Percentiles rank a stretch among this genome's conserved stretches.
phyloP scores from a whole-genome alignment of 2,888 invertebrate species.

The Dichetophora obliterata region DNA sequence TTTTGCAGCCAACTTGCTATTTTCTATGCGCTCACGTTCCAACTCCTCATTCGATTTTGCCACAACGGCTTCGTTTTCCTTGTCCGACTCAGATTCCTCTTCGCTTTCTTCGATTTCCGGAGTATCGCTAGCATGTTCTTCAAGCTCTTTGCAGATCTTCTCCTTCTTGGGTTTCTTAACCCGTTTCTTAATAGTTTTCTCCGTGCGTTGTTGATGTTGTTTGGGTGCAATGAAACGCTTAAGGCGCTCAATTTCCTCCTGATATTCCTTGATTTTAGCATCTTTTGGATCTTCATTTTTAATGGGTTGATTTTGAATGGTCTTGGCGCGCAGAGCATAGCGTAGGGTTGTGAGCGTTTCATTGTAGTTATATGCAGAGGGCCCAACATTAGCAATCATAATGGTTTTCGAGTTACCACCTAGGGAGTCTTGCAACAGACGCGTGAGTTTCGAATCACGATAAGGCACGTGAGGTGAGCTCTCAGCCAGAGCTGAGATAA shows the following conservation, averaged over 20 bases:
- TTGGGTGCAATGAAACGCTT: constrained; percentile 70
- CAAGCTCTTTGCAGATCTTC: constrained; percentile 55
- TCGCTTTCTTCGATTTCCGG: constrained; percentile 61
- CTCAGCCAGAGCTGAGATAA: constrained; percentile 96
- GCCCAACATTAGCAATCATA: constrained; percentile 99
- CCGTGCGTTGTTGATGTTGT: constrained; percentile 65
- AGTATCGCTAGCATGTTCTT: constrained; percentile 41
- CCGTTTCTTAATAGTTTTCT: constrained; percentile 56
- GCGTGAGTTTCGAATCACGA: constrained; percentile 95
- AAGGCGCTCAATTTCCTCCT: constrained; percentile 90
- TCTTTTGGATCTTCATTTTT: constrained; percentile 99
- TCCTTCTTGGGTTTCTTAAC: constrained; percentile 62
- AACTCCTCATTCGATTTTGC: constrained; percentile 67
- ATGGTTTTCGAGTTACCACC: constrained; percentile 99
- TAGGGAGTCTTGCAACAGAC: constrained; percentile 95
- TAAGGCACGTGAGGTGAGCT: constrained; percentile 97
- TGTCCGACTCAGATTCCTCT: constrained; percentile 68
- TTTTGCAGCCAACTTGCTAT: constrained; percentile 82
- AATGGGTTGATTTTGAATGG: constrained; percentile 97
- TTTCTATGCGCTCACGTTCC: constrained; percentile 80
- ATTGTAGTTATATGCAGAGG: constrained; percentile 97
- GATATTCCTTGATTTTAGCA: constrained; percentile 94
- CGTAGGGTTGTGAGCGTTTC: constrained; percentile 96
- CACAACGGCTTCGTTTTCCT: constrained; percentile 63
- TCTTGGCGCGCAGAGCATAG: constrained; percentile 97